These are phyloP conservation scores for Stenotaenia linearis DNA, from an alignment of 2,888 invertebrate genomes.

Conservation along the genomic window DNA sequence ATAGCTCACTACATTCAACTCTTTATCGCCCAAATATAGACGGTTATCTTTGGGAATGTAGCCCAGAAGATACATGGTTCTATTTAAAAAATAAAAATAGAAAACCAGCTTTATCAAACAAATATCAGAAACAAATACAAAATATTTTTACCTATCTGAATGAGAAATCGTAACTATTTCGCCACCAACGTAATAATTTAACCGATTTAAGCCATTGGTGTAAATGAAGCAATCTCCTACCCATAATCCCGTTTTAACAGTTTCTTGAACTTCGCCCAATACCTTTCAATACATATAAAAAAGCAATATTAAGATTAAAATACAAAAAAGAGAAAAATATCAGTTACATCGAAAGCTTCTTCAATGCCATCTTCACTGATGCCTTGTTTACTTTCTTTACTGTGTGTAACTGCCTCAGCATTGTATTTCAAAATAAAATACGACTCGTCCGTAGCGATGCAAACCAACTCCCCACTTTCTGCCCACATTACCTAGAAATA, in stretches of 20 bases:
- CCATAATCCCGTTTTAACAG: slow-evolving; percentile 92
- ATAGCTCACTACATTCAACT: slow-evolving; percentile 91
- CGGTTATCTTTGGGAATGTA: slow-evolving; percentile 94
- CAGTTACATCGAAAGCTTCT: slow-evolving; percentile 82
- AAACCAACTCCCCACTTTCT: slow-evolving; percentile 87
- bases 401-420: slow-evolving; percentile 68
- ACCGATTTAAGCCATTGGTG: slow-evolving; percentile 92
- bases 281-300: slow-evolving; percentile 53
- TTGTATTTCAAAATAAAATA: slow-evolving; percentile 91
- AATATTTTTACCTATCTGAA: slow-evolving; percentile 63
- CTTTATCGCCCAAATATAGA: slow-evolving; percentile 94
- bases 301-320: background rate
- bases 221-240: slow-evolving; percentile 99
- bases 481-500: slow-evolving; percentile 76
- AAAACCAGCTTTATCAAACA: too few species aligned
- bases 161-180: slow-evolving; percentile 98
- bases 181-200: slow-evolving; percentile 98
- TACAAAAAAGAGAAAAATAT: background rate
- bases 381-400: slow-evolving; percentile 68
- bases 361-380: slow-evolving; percentile 88
- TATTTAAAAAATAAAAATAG: too few species aligned
- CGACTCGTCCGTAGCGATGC: slow-evolving; percentile 89
- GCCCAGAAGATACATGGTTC: slow-evolving; percentile 93
- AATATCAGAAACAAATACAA: too few species aligned
- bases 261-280: slow-evolving; percentile 79